Base-by-base conservation (phyloP, 1,140 invertebrate species). In the Arion vulgaris region DNA sequence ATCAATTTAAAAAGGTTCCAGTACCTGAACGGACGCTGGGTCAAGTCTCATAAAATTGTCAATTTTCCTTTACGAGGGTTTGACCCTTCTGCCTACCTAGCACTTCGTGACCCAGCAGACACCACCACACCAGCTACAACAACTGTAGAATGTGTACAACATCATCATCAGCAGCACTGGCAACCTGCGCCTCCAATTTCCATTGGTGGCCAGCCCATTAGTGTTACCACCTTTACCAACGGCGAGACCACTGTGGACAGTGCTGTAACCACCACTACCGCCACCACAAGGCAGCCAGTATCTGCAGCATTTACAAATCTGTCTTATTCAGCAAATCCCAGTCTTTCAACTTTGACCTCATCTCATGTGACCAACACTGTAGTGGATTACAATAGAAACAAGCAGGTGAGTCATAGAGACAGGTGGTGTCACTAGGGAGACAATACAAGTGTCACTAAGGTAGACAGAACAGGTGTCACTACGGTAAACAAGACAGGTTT, bases 31-130 rank as follows among this genome's bases (percentile, higher is more conserved):
- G 95, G 95, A 0, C 95, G 96, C 89, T 97, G 96, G 96, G 95
- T 97, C n/a, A 98, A 98, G 90, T 97, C 96, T 0, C 96, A 97
- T 89, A 97, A 97, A 91, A 96, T 96, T 68, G 96, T 98, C 0
- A 95, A 96, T 88, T 97, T 97, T 90, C 96, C 96, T 0, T 95
- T 95, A 83, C 93, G 95, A 82, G 93, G 96, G 88, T 97, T 97
- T 90, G 96, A 97, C 91, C 96, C 96, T 2, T 87, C 88, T 7
- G 83, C 85, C 41, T 92, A 92, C 85, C 82, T 92, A 69, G 91
- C 89, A 15, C 83, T 80, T 5, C 74, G 85, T 32, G 75, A 80
- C 2, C 78, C 78, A n/a, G 38, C 28, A 4, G 62, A 69, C 7
- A 0, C 23, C 39, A 71, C 62, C 11, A 72, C 76, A 1, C 28